A percentile compares a stretch with the other conserved stretches of the same genome.
phyloP scores from a whole-genome alignment of 2,797 vertebrate genomes.

The Tadarida brasiliensis region DNA sequence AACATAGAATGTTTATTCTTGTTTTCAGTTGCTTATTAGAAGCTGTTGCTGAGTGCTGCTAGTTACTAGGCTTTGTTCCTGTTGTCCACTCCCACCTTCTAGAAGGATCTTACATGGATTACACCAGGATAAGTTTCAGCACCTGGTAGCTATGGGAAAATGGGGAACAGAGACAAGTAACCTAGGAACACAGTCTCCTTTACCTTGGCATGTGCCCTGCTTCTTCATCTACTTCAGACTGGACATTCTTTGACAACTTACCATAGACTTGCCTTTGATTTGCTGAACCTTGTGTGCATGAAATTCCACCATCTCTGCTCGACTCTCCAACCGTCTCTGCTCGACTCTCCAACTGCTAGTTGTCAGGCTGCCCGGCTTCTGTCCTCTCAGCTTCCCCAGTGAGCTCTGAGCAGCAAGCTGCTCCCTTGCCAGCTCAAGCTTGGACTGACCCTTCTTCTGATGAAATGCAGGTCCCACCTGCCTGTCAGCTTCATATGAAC shows the following conservation, averaged over 20 bases:
- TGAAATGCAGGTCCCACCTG: conserved; percentile 48
- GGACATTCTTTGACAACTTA: neutral
- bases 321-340: neutral
- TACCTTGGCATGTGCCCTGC: neutral
- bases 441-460: conserved; percentile 27
- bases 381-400: neutral
- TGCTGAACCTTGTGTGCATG: neutral
- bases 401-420: neutral
- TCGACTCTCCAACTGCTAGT: neutral
- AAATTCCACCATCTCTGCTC: neutral
- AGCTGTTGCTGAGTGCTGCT: neutral
- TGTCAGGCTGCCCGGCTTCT: neutral
- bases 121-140: neutral
- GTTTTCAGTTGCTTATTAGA: neutral
- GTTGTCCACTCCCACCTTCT: neutral
- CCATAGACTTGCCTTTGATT: neutral
- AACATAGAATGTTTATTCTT: neutral
- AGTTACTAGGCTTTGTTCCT: neutral
- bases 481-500: neutral
- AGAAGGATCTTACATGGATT: neutral
- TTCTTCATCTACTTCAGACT: neutral
- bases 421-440: neutral
- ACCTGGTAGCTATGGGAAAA: neutral
- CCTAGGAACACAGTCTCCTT: conserved; percentile 4
- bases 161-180: neutral